A percentile compares a stretch with the other conserved stretches of the same genome.
Evolutionary conservation across 35 echinoderm and acorn worm genomes (phyloP).

Genomic region (Lytechinus pictus): DNA sequence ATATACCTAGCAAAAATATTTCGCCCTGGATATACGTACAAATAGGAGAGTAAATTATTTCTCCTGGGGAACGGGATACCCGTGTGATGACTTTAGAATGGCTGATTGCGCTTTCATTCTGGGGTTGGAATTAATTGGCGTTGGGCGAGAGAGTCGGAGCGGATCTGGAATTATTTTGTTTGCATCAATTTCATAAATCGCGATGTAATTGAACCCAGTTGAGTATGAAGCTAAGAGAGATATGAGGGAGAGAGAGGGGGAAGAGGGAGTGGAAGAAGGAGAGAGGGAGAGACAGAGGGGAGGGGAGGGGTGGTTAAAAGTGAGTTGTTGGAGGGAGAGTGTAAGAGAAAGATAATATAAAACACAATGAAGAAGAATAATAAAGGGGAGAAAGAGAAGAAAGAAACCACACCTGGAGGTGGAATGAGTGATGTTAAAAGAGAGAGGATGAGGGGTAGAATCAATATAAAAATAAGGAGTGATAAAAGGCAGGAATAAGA

Average conservation of each 20-base stretch:
- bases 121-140: conserved; percentile 31
- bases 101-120: conserved; percentile 12
- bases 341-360: neutral
- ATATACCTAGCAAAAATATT: neutral
- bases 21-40: neutral
- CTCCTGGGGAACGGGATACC: conserved; percentile 19
- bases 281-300: neutral
- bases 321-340: neutral
- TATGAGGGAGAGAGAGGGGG: neutral
- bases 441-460: too few species aligned
- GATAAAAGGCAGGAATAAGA: too few species aligned
- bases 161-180: conserved; percentile 23
- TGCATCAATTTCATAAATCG: conserved; percentile 46
- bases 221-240: neutral
- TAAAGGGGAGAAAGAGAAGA: too few species aligned
- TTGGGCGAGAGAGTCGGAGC: neutral
- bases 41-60: neutral
- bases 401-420: neutral
- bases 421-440: too few species aligned
- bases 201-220: conserved; percentile 33
- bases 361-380: neutral
- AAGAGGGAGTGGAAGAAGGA: neutral
- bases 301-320: neutral
- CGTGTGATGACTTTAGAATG: conserved; percentile 28
- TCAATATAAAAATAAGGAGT: too few species aligned